Base-by-base conservation (phyloP, 2,888 invertebrate genomes). In the Euzophera pinguis region DNA sequence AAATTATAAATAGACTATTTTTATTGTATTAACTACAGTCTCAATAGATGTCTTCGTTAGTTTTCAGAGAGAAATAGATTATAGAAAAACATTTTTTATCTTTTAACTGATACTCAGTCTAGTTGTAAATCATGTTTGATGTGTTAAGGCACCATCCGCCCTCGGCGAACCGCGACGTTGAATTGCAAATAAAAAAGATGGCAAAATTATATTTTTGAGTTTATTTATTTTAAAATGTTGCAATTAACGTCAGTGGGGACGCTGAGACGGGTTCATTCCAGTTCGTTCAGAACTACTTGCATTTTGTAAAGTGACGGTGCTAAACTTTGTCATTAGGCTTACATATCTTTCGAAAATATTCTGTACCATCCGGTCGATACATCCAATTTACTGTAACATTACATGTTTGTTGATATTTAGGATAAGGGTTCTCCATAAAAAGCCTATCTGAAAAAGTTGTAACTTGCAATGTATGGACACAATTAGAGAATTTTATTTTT, bases 321-420 rank as follows among this genome's bases (percentile, higher is more conserved):
- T 76, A 74, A 66, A 59, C 61, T 71, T 73, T 61, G 74, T 72
- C 73, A 75, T 59, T 75, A 73, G 65, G 62, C 59, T 58, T 58
- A 58, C 43, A 53, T 53, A 50, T 42, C 41, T 9, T 32, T 52
- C 39, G 13, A 9, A 57, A 58, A 59, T 51, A 42, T 55, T 50
- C 53, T 32, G 55, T 55, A 52, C 56, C 54, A 51, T 55, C 53
- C 38, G 50, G 50, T 47, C 37, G 42, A 41, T 49, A 47, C 43
- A 66, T 63, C 55, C 14, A 34, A 32, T 45, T 45, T 12, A 43
- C 29, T 45, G 45, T 45, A 45, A 13, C 27, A 43, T 6, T 42
- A 32, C 32, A 45, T 32, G 29, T 45, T 16, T 14, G 13, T 13
- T 22, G 8, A 32, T 32, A n/a, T 29, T 8, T 14, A 34, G 29